Conservation (phyloP, 2,113 vertebrate genomes). For the Hyaena hyaena region DNA sequence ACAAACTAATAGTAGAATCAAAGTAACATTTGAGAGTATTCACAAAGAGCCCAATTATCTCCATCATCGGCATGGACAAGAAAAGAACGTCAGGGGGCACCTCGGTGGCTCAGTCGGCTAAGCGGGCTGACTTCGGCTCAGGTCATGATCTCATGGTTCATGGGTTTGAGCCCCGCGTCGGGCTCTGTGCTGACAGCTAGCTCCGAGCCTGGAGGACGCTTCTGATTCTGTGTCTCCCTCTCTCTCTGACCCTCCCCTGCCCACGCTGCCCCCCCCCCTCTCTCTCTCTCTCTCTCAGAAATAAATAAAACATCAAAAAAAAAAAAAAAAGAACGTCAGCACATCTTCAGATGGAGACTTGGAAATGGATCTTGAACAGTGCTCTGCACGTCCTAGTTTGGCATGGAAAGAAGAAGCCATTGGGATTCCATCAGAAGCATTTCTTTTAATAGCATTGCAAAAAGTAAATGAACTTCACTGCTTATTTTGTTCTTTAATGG, state of each 20-base stretch:
- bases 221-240: too few species aligned
- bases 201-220: too few species aligned
- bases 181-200: too few species aligned
- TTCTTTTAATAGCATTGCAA: neutral
- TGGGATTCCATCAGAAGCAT: neutral
- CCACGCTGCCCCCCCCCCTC: too few species aligned
- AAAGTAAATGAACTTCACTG: neutral
- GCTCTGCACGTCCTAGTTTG: neutral
- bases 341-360: neutral
- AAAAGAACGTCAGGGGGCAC: neutral
- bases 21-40: neutral
- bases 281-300: too few species aligned
- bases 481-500: neutral
- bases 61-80: neutral
- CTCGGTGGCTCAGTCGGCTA: too few species aligned
- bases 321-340: neutral
- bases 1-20: neutral
- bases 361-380: neutral
- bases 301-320: too few species aligned
- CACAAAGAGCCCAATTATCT: neutral
- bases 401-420: neutral
- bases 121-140: too few species aligned
- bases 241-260: too few species aligned
- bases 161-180: too few species aligned
- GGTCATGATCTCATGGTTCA: too few species aligned